Base-by-base conservation (phyloP, 2,113 vertebrate genomes). In the Hylia prasina region DNA sequence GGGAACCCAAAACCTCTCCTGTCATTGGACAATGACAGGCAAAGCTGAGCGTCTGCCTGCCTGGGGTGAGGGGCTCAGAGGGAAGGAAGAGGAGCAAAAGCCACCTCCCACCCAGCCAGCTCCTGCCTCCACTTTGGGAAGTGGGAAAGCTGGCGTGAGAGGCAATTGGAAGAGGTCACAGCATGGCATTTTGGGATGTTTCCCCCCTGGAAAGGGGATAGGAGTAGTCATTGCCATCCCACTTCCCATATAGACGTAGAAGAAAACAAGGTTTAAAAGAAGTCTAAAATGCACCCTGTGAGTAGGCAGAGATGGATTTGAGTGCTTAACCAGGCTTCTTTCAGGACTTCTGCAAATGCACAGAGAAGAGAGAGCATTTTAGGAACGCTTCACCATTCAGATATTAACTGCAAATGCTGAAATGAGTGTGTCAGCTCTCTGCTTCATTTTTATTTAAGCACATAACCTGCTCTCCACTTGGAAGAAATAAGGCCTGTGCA, bases 1-100 rank as follows among this genome's bases (percentile, higher is more conserved):
- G 77, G 39, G 44, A 88, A 16, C 40, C 2, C 6, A 48, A 45
- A 70, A 22, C 39, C 17, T 78, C 0, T 0, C 2, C 30, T 1
- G 4, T 33, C 2, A 1, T 20, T 0, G 1, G 20, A 15, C 2
- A 4, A 35, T 0, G 13, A 40, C 0, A 15, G 54, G n/a, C n/a
- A 92, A 70, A 87, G 60, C 64, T 72, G 25, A 42, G 7, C 3
- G 2, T 27, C 70, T 61, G 6, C 50, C 48, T 44, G 19, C 31
- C 24, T 3, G 2, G 42, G 15, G 4, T 65, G 6, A 3, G 27
- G 11, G n/a, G 3, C 16, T 31, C 24, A 7, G 37, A 44, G 31
- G 42, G 56, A 61, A 75, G 37, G 50, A 82, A 39, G 31, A 44
- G 20, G 13, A 71, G 10, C 17, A 63, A 68, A 21, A 82, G 25